Conservation (phyloP, 2,888 invertebrate genomes). For the Arctia plantaginis region DNA sequence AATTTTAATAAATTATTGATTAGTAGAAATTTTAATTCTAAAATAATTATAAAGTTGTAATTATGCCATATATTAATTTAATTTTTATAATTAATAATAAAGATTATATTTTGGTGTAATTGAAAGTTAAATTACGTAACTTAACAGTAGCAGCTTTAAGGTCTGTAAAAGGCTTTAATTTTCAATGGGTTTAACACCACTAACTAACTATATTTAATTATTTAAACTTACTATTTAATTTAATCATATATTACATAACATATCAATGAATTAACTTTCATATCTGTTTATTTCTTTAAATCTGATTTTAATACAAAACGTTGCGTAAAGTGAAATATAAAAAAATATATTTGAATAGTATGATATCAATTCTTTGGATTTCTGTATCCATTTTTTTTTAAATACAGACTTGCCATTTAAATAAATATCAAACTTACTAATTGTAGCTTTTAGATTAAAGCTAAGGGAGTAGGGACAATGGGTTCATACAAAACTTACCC, state of each 20-base stretch:
- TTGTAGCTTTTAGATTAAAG: conserved; percentile 44
- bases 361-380: neutral
- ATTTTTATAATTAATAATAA: conserved; percentile 7
- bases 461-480: conserved; percentile 23
- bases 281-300: neutral
- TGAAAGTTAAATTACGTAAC: conserved; percentile 5
- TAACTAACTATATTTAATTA: neutral
- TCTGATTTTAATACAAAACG: neutral
- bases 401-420: conserved; percentile 43
- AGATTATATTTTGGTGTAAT: neutral
- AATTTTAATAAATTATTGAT: conserved; percentile 36
- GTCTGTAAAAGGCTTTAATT: conserved; percentile 15
- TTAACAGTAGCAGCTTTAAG: conserved; percentile 13
- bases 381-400: neutral
- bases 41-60: conserved; percentile 20
- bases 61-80: conserved; percentile 25
- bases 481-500: neutral
- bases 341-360: too few species aligned
- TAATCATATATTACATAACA: neutral
- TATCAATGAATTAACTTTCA: neutral
- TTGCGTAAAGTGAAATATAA: neutral
- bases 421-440: conserved; percentile 31
- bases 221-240: neutral
- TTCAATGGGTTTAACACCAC: neutral
- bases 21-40: conserved; percentile 35